These are phyloP conservation scores for Asteroscopus sphinx DNA, from an alignment of 2,888 invertebrate species.

Conservation along the genomic window DNA sequence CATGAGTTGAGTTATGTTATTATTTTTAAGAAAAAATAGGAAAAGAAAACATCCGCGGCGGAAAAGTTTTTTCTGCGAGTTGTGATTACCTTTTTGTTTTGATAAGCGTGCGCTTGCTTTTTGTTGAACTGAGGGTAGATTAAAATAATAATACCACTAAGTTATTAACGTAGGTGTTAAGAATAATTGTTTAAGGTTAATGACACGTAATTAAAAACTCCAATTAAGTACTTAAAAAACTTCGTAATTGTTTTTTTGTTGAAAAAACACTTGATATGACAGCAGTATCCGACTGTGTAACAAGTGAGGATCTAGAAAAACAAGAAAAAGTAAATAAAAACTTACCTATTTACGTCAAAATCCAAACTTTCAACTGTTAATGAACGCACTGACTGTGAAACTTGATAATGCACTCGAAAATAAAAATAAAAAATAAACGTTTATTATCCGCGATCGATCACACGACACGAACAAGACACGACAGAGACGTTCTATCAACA, in stretches of 20 bases:
- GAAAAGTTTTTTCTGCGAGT: not conserved
- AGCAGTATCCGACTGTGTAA: slow-evolving; percentile 1
- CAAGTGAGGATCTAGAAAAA: slow-evolving; percentile 4
- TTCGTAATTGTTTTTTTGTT: slow-evolving; percentile 7
- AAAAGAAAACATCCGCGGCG: not conserved
- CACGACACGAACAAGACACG: slow-evolving; percentile 79
- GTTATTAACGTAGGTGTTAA: slow-evolving; percentile 2
- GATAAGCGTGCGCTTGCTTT: slow-evolving; percentile 1
- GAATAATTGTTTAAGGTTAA: slow-evolving; percentile 20
- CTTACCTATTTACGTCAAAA: slow-evolving; percentile 80
- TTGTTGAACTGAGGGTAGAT: slow-evolving; percentile 40
- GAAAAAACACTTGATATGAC: slow-evolving; percentile 13
- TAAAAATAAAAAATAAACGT: slow-evolving; percentile 50
- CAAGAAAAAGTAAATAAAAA: slow-evolving; percentile 43
- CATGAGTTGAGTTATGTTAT: not conserved
- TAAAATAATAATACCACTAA: slow-evolving; percentile 21
- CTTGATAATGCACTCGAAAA: slow-evolving; percentile 69
- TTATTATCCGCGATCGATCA: slow-evolving; percentile 73
- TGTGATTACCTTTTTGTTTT: slow-evolving; percentile 22
- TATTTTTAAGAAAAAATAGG: slow-evolving; percentile 2
- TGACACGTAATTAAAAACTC: slow-evolving; percentile 24
- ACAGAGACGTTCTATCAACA: slow-evolving; percentile 53
- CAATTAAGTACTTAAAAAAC: slow-evolving; percentile 9
- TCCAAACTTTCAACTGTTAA: slow-evolving; percentile 75
- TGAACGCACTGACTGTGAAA: slow-evolving; percentile 70